Percentiles rank a stretch among this genome's conserved stretches.
Evolutionary conservation across 2,888 invertebrate genomes (phyloP).

Genomic region (Nephrotoma guestfalica): DNA sequence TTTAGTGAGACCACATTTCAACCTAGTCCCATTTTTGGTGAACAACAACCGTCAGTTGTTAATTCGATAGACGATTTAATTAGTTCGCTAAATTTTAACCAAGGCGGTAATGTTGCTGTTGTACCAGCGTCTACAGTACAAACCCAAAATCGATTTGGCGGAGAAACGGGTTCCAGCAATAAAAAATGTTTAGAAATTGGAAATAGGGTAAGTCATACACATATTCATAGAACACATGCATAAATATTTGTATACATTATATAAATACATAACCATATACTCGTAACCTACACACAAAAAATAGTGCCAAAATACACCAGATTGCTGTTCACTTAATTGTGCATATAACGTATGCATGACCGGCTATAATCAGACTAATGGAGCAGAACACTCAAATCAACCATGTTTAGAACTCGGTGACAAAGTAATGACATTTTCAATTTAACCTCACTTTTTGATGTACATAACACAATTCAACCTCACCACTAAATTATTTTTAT

Average conservation of each 20-base stretch:
- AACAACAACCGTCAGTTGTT: neutral
- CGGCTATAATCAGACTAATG: slow-evolving; percentile 3
- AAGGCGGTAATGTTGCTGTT: neutral
- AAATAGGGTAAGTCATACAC: slow-evolving; percentile 6
- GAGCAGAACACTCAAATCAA: slow-evolving; percentile 1
- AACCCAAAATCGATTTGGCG: neutral
- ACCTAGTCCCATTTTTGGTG: neutral
- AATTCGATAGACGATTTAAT: neutral
- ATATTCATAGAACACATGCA: neutral
- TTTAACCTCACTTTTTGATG: neutral
- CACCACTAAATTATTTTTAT: neutral
- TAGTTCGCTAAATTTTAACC: neutral
- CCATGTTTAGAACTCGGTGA: neutral
- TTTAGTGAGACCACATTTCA: neutral
- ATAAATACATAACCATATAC: neutral
- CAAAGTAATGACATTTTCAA: neutral
- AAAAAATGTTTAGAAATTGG: slow-evolving; percentile 7
- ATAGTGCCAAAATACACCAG: neutral
- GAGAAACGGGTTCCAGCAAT: neutral
- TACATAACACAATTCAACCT: neutral
- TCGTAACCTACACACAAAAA: neutral
- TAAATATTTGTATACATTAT: neutral
- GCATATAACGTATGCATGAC: neutral
- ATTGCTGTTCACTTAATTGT: slow-evolving; percentile 6
- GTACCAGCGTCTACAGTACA: neutral